A percentile compares a stretch with the other conserved stretches of the same genome.
These are phyloP conservation scores for Pipra filicauda DNA, from an alignment of 2,113 vertebrate species.

Conservation along the genomic window DNA sequence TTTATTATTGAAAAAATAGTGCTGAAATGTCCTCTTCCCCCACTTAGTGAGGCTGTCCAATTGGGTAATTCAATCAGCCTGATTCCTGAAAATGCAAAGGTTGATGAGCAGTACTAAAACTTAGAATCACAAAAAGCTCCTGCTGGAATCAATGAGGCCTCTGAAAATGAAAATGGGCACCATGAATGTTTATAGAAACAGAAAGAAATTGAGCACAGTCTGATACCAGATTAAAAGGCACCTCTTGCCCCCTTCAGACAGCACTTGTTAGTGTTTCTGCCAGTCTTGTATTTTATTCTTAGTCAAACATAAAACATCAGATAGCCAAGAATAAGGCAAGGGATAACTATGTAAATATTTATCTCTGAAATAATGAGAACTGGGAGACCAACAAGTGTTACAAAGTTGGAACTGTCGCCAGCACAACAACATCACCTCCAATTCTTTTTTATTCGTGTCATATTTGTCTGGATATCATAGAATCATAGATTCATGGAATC, in stretches of 20 bases:
- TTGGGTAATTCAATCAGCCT: constrained; percentile 24
- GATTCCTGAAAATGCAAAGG: constrained; percentile 22
- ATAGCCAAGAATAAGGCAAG: neutral
- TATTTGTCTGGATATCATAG: neutral
- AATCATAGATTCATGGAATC: neutral
- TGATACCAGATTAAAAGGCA: neutral
- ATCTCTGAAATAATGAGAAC: neutral
- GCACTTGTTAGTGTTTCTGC: neutral
- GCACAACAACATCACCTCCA: neutral
- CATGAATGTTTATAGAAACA: neutral
- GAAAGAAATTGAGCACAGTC: neutral
- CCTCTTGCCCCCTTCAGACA: neutral
- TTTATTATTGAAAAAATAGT: neutral
- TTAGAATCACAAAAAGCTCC: constrained; percentile 5
- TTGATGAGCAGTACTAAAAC: neutral
- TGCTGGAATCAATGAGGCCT: neutral
- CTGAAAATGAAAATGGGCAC: neutral
- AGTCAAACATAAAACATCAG: neutral
- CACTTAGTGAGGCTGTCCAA: neutral
- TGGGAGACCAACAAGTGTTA: neutral
- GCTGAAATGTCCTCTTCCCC: neutral
- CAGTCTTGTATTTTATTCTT: neutral
- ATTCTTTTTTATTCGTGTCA: neutral
- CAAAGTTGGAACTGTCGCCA: neutral
- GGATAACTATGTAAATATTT: neutral